Evolutionary conservation across 2,888 invertebrate species (phyloP), one percentile per base, ranked within the genome.

Genomic region (Syrista parreyssii): DNA sequence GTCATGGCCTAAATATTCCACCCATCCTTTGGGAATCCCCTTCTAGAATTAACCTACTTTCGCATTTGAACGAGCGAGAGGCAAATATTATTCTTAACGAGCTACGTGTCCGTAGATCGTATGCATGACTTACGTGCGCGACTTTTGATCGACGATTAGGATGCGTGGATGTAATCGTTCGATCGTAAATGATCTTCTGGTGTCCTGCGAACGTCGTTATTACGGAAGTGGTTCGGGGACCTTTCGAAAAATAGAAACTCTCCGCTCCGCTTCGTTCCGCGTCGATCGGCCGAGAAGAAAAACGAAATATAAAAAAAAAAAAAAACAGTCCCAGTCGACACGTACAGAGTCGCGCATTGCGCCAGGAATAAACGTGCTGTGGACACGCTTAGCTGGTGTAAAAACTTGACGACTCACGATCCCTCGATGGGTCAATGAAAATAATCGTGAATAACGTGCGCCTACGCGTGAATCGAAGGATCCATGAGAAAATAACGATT

Each of bases 1-100:
- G 88, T 89, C 89, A 88, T 89, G 90, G 89, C 88, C 90, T 86
- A 89, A 91, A 91, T 90, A 90, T 88, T 86, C 86, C 84, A 84
- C 86, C 84, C 86, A 87, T 90, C 88, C 88, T 89, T 88, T 85
- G 87, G 88, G 89, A 89, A 85, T 78, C 84, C 82, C 79, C 82
- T 86, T 87, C 88, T 84, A 86, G 87, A 87, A 87, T 86, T 87
- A 88, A 89, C 88, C 89, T 85, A 90, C 87, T 89, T 90, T 84
- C 79, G 40, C 78, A 0, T 55, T 55, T 55, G 15, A 9, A 15
- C 15, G 40, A 40, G 4, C 40, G 6, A 15, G 55, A 55, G 9
- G 23, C 9, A 55, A 55, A 55, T 55, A 55, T 55, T 55, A 55
- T 55, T 55, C 9, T 55, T 55, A 23, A 55, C 9, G 2, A 55